These are phyloP conservation scores for Aleiodes leptofemur DNA, from an alignment of 2,888 invertebrate species.

Conservation along the genomic window DNA sequence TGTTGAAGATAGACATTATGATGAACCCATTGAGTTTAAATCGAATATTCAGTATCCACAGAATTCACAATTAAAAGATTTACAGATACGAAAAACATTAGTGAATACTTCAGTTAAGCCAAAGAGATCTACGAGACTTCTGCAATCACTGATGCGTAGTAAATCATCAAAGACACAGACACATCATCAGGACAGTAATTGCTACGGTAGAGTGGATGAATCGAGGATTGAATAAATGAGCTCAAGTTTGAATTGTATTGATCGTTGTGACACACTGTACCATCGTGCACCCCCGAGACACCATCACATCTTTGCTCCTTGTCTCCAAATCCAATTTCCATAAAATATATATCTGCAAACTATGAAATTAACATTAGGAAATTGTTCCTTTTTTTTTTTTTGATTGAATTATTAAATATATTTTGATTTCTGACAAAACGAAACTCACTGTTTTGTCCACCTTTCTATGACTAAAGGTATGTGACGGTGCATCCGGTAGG, in stretches of 20 bases:
- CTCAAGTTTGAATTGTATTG: not conserved
- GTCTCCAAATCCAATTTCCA: too few relatives aligned
- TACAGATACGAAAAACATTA: not conserved
- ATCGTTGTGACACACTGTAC: not conserved
- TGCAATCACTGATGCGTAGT: conserved; percentile 14
- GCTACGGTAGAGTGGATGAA: not conserved
- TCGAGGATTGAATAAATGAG: conserved; percentile 12
- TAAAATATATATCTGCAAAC: too few relatives aligned
- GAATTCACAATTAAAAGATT: conserved; percentile 14
- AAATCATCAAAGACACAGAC: conserved; percentile 19
- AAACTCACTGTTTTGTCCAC: conserved; percentile 44
- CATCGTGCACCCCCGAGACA: too few relatives aligned
- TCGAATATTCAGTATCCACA: not conserved
- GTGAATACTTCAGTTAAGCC: conserved; percentile 1
- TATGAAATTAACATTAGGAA: not conserved
- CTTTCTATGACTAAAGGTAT: conserved; percentile 62
- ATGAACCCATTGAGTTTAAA: conserved; percentile 1
- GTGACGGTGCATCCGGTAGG: conserved; percentile 65
- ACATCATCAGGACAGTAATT: conserved; percentile 21
- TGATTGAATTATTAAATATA: not conserved
- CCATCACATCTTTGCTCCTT: too few relatives aligned
- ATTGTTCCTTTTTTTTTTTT: not conserved
- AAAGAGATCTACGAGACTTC: conserved; percentile 23
- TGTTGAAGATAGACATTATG: conserved; percentile 5
- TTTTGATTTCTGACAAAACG: not conserved